Percentiles rank a stretch among this genome's conserved stretches.
These are phyloP conservation scores for Myotis brandtii DNA, from an alignment of 2,113 vertebrate genomes.

Conservation along the genomic window DNA sequence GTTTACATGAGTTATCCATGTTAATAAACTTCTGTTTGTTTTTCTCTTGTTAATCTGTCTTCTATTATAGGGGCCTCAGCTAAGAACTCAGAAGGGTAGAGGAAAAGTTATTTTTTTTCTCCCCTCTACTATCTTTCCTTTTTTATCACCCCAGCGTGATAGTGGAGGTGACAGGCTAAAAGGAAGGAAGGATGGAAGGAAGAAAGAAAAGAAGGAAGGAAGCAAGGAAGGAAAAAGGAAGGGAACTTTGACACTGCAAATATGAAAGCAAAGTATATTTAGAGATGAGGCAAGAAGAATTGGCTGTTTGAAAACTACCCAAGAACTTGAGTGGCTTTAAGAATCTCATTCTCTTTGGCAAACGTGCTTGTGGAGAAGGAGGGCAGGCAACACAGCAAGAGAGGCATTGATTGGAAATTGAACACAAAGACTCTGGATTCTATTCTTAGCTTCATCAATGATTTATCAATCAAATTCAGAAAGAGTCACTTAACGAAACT, in stretches of 20 bases:
- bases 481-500: constrained; percentile 13
- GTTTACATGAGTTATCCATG: background rate
- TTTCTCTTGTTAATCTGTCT: background rate
- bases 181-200: background rate
- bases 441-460: constrained; percentile 26
- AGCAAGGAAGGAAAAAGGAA: background rate
- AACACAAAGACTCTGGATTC: constrained; percentile 31
- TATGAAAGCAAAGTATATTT: background rate
- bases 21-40: background rate
- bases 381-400: background rate
- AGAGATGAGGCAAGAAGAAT: background rate
- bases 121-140: background rate
- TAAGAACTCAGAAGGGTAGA: background rate
- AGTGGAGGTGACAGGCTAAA: background rate
- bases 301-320: background rate
- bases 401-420: background rate
- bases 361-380: background rate
- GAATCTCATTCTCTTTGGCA: background rate
- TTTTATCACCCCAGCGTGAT: background rate
- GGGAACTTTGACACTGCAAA: background rate
- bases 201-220: background rate
- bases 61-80: background rate
- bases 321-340: background rate
- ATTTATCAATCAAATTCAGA: background rate
- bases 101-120: background rate